Evolutionary conservation across 2,888 invertebrate genomes (phyloP), one percentile per base, ranked within the genome.

Genomic region (Beris morrisii): DNA sequence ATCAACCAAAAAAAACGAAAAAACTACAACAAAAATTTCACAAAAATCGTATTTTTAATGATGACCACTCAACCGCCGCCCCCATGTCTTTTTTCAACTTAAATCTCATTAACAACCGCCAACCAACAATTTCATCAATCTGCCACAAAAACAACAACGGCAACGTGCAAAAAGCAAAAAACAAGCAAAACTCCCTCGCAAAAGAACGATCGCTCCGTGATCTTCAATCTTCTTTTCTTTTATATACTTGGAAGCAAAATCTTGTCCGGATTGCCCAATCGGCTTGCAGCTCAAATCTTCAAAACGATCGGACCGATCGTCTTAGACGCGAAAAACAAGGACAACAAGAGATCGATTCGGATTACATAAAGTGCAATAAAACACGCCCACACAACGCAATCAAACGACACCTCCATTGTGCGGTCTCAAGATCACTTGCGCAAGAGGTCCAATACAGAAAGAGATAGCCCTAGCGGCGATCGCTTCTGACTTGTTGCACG

Each of bases 31-130:
- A 28, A 45, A 45, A 57, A 31, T 56, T 7, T 56, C 38, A 38
- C 38, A 38, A 38, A 38, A 38, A 38, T 38, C 38, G n/a, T 56
- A 56, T 56, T 46, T 59, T 59, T 46, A 61, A 61, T 46, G 38
- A 52, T 61, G 61, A 61, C 50, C 43, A 22, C 50, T 61, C 43
- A 61, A 61, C 45, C 43, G 52, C 50, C 61, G 61, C 61, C 61
- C 61, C 52, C 61, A 52, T 28, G 13, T n/a, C 32, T 59, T 13
- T 61, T 61, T 30, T 32, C 48, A 5, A 32, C 15, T 45, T 7
- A 38, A 32, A 32, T 13, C 50, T 61, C 61, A 61, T 61, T 61
- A 61, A 50, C 52, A 15, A 46, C 32, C 50, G 32, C 61, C 61
- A 61, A 61, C 61, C 61, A 61, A 38, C 38, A 46, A 15, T 46